These are phyloP conservation scores for Eutolmus rufibarbis DNA, from an alignment of 2,888 invertebrate genomes.

Conservation along the genomic window DNA sequence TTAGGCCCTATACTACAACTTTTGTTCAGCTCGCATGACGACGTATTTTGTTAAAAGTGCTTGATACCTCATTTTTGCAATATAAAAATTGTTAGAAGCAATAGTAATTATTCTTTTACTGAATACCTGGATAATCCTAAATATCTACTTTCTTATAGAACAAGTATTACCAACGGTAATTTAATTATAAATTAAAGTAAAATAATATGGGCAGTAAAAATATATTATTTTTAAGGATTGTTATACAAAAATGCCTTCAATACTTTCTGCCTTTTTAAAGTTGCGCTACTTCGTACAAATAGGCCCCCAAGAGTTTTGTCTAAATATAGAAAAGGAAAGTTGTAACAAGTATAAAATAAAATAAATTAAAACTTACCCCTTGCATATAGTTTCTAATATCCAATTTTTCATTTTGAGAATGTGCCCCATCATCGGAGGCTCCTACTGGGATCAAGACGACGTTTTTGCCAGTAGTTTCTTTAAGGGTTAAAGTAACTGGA, in stretches of 20 bases:
- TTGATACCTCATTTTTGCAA: not conserved
- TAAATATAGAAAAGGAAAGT: constrained; percentile 63
- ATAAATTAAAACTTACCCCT: constrained; percentile 72
- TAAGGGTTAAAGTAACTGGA: constrained; percentile 92
- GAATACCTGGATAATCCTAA: not conserved
- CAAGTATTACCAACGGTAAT: no score
- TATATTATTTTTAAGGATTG: not conserved
- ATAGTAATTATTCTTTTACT: not conserved
- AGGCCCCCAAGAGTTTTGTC: constrained; percentile 92
- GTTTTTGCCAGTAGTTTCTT: constrained; percentile 91
- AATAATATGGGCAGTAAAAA: not conserved
- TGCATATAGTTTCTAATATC: constrained; percentile 91
- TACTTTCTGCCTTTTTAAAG: constrained; percentile 43
- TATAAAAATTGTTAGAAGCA: not conserved
- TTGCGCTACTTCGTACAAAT: constrained; percentile 74
- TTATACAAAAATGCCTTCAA: constrained; percentile 2
- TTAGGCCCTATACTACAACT: no score
- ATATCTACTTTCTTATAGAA: not conserved
- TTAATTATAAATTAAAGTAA: not conserved
- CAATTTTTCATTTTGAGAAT: constrained; percentile 98
- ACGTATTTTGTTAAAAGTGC: not conserved
- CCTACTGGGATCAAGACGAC: constrained; percentile 95
- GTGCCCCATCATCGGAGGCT: constrained; percentile 93
- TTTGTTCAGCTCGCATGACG: not conserved
- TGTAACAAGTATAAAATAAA: not conserved